Conservation (phyloP, 2,113 vertebrate genomes). For the Malaclemys terrapin region DNA sequence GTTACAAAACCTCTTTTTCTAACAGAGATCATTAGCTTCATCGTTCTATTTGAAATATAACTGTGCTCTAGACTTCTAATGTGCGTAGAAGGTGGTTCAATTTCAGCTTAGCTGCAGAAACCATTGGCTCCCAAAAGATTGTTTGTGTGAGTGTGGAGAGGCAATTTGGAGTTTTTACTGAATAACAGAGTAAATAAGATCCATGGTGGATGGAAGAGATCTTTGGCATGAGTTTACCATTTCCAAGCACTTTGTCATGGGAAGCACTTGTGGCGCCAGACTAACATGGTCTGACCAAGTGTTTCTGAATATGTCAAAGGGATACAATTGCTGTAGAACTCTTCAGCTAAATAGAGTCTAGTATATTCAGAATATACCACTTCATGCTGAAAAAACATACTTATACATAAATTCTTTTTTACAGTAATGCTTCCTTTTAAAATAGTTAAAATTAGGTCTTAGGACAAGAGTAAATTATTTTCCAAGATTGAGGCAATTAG, state of each 20-base stretch:
- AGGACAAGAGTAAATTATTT: background rate
- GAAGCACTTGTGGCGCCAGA: background rate
- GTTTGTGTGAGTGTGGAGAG: background rate
- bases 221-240: background rate
- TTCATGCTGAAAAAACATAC: background rate
- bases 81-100: background rate
- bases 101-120: slow-evolving; percentile 12
- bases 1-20: background rate
- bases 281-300: background rate
- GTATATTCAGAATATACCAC: background rate
- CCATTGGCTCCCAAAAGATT: background rate
- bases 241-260: background rate
- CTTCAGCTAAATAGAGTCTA: background rate
- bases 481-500: background rate
- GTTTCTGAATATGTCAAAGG: background rate
- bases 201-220: background rate
- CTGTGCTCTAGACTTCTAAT: background rate
- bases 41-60: slow-evolving; percentile 1
- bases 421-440: background rate
- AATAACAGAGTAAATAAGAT: slow-evolving; percentile 16
- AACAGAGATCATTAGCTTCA: background rate
- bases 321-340: background rate
- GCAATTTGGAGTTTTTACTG: background rate
- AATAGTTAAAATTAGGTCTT: background rate
- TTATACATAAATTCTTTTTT: background rate